A percentile compares a stretch with the other conserved stretches of the same genome.
Conservation (phyloP, 2,888 invertebrate genomes). For the Drosophila meridiana region DNA sequence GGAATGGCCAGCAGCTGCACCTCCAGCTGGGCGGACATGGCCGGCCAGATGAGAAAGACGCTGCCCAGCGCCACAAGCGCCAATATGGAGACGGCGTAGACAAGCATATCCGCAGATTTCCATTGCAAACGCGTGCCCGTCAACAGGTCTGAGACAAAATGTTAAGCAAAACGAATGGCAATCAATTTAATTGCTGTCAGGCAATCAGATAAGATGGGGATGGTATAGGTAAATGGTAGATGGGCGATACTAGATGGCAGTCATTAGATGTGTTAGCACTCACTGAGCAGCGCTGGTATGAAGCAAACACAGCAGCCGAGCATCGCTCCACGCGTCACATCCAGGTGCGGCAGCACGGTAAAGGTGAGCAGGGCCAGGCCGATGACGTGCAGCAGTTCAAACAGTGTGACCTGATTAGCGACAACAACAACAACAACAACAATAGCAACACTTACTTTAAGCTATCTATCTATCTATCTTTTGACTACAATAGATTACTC, state of each 20-base stretch:
- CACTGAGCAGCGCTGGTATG: conserved; percentile 91
- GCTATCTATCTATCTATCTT: conserved; percentile 51
- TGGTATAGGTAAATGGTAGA: background rate
- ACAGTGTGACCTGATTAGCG: conserved; percentile 86
- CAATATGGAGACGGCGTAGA: conserved; percentile 78
- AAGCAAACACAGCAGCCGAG: conserved; percentile 93
- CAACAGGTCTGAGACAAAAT: conserved; percentile 72
- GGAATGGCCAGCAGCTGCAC: conserved; percentile 88
- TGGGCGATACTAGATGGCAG: conserved; percentile 43
- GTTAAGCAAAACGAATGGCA: conserved; percentile 48
- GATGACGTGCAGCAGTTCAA: conserved; percentile 92
- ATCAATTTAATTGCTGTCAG: conserved; percentile 77
- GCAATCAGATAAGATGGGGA: conserved; percentile 42
- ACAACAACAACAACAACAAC: conserved; percentile 19
- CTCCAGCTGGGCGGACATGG: conserved; percentile 85
- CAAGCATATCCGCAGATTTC: conserved; percentile 66
- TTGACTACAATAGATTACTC: conserved; percentile 63
- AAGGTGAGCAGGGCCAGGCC: conserved; percentile 92
- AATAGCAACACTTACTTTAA: conserved; percentile 5
- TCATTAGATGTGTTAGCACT: conserved; percentile 64
- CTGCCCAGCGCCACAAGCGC: conserved; percentile 88
- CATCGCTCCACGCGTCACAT: conserved; percentile 93
- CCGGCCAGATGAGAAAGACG: conserved; percentile 90
- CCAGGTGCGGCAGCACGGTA: conserved; percentile 91
- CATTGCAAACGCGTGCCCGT: conserved; percentile 70